Evolutionary conservation across 2,888 invertebrate genomes (phyloP), one percentile per base, ranked within the genome.

Genomic region (Tryphoninae sp.): DNA sequence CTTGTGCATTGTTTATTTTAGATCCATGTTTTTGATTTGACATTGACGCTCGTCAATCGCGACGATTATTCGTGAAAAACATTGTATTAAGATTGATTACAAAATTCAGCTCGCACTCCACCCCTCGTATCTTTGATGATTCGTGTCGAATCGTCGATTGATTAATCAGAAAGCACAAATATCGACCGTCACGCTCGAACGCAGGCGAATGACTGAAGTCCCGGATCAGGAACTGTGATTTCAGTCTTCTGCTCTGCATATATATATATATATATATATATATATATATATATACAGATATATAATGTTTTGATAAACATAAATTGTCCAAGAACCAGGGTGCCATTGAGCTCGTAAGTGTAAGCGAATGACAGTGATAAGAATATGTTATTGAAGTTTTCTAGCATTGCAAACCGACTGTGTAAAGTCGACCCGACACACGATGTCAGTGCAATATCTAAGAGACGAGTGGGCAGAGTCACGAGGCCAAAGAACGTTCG

Each of bases 331-430:
- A 59, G 53, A 22, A 64, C 26, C 19, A 8, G 55, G 64, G 61
- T 69, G 65, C 65, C 72, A 72, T 61, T 61, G 67, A 49, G 61
- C 26, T 19, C n/a, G 49, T 16, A 55, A 42, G 49, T 45, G 58
- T 45, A 68, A 77, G 61, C 55, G 49, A 26, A 62, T 40, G 68
- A 26, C 67, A 77, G 72, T 77, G 81, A 81, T 81, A 81, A 81
- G 77, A 78, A 81, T 68, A 33, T 69, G n/a, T 67, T 58, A 49
- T 19, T 19, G 78, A 73, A 68, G 58, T 74, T 81, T 81, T 74
- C 64, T 64, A 78, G 59, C 22, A 69, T 53, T 58, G 61, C 61
- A 55, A 68, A 77, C 51, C 68, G 61, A 67, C 61, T 42, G 61
- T 55, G n/a, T 61, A 62, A 59, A 61, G 16, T 55, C 19, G 9